These are phyloP conservation scores for Drosophila meridiana DNA, from an alignment of 2,888 invertebrate genomes.

Conservation along the genomic window DNA sequence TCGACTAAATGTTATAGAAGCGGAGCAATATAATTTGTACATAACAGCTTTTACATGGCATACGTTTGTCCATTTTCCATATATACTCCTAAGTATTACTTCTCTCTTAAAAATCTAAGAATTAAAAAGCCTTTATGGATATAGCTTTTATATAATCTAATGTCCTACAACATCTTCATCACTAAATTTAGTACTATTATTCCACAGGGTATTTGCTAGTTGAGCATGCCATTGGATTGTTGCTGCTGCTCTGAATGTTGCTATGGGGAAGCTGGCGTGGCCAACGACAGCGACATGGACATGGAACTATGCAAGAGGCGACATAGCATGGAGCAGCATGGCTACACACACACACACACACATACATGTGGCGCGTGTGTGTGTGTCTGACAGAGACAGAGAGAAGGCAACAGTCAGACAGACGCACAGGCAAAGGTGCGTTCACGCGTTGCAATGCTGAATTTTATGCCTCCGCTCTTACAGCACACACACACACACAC, in stretches of 20 bases:
- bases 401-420: slow-evolving; percentile 19
- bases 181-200: too few relatives aligned
- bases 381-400: slow-evolving; percentile 27
- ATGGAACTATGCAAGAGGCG: slow-evolving; percentile 76
- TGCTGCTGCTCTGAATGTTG: slow-evolving; percentile 44
- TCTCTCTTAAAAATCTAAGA: not conserved
- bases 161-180: too few relatives aligned
- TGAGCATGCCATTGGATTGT: not conserved
- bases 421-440: slow-evolving; percentile 67
- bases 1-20: too few relatives aligned
- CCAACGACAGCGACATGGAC: slow-evolving; percentile 59
- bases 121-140: too few relatives aligned
- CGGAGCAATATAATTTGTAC: too few relatives aligned
- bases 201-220: slow-evolving; percentile 17
- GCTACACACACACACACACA: slow-evolving; percentile 26
- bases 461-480: slow-evolving; percentile 20
- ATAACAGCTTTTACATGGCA: too few relatives aligned
- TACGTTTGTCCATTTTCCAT: too few relatives aligned
- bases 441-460: slow-evolving; percentile 79
- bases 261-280: slow-evolving; percentile 52
- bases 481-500: slow-evolving; percentile 14
- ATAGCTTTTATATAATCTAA: too few relatives aligned
- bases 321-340: slow-evolving; percentile 54
- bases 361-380: not conserved
- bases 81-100: too few relatives aligned